Evolutionary conservation across 2,113 vertebrate species (phyloP), one percentile per base, ranked within the genome.

Genomic region (Esox niger): DNA sequence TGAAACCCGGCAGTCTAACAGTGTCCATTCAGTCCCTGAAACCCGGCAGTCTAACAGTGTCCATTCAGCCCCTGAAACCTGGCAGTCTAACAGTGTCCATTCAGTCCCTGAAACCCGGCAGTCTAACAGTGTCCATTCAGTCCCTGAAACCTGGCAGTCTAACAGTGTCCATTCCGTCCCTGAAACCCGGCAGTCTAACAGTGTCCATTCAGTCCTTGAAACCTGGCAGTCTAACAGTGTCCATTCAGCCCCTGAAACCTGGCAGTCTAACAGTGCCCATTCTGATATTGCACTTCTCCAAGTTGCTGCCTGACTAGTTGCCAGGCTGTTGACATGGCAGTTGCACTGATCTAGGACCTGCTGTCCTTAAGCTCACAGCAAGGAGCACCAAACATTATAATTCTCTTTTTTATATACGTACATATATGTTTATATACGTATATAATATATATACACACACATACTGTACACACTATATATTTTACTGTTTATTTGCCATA

Each of bases 101-200:
- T 73, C 43, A 6, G 70, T 69, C 79, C 74, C 74, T 58, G 7
- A 66, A 69, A 71, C 13, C 66, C 81, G 75, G 61, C 69, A 31
- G 17, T 73, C 69, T 33, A 35, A 79, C 68, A 31, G 54, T 0
- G 66, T 54, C 17, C 61, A 56, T 72, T 73, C 43, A 6, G 70
- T 69, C 79, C 74, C 74, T 58, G 7, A 66, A 69, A 71, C 13
- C 66, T 80, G 75, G 61, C 69, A 31, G 17, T 73, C 69, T 33
- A 35, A 79, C 68, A 31, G 54, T 0, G 66, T 54, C 17, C 61
- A 56, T 72, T 73, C 43, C 4, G 70, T 69, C 79, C 74, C 74
- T 58, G 7, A 66, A 69, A 71, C 13, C 66, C 81, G 75, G 61
- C 69, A 31, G 17, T 73, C 69, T 33, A 35, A 79, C 68, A 31